Evolutionary conservation across 2,797 vertebrate species (phyloP).

Genomic region (Etheostoma perlongum): DNA sequence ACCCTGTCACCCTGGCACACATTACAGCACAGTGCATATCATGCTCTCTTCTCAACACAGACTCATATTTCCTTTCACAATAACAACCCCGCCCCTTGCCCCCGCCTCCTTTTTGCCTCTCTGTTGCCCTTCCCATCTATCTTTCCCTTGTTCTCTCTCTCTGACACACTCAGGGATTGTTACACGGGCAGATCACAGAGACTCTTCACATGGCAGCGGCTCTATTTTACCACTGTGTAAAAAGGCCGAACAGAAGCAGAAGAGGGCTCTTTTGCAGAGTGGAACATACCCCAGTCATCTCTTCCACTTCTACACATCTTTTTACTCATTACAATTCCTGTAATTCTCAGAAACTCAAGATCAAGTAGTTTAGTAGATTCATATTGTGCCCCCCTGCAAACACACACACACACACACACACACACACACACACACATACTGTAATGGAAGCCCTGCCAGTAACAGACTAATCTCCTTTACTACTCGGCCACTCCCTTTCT

Average conservation of each 20-base stretch:
- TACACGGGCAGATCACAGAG: conserved; percentile 67
- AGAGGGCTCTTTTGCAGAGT: conserved; percentile 53
- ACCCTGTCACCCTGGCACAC: conserved; percentile 70
- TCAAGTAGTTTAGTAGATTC: conserved; percentile 43
- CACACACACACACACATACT: neutral
- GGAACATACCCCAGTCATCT: conserved; percentile 50
- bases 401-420: too few species aligned
- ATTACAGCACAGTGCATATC: conserved; percentile 63
- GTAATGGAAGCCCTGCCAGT: conserved; percentile 60
- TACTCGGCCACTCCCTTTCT: conserved; percentile 63
- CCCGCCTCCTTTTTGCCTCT: conserved; percentile 49
- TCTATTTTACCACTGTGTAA: conserved; percentile 76
- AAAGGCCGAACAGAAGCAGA: conserved; percentile 63
- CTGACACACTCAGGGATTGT: conserved; percentile 54
- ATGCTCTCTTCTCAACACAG: conserved; percentile 68
- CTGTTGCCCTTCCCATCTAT: conserved; percentile 53
- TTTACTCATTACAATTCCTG: conserved; percentile 32
- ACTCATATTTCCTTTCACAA: conserved; percentile 78
- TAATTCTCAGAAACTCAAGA: conserved; percentile 31
- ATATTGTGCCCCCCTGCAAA: conserved; percentile 13
- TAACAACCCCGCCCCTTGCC: conserved; percentile 65
- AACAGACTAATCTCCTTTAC: conserved; percentile 67
- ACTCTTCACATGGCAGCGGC: conserved; percentile 57
- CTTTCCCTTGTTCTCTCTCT: conserved; percentile 45
- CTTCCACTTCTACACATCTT: conserved; percentile 8